phyloP scores from a whole-genome alignment of 2,797 vertebrate species.

The Lepus townsendii region DNA sequence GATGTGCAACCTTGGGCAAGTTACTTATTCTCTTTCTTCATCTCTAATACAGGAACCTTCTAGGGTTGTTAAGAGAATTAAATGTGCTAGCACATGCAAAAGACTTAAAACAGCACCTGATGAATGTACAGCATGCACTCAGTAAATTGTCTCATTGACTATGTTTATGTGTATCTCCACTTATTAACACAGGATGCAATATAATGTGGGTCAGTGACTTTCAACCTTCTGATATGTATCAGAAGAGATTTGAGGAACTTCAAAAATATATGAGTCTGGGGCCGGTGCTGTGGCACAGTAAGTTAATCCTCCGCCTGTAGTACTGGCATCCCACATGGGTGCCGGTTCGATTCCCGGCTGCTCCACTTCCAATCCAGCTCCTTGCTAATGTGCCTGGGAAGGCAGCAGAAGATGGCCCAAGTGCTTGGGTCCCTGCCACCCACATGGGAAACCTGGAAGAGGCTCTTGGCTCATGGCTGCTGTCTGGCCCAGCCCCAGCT shows the following conservation, averaged over 20 bases:
- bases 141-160: slow-evolving; percentile 27
- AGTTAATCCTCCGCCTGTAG: too few species aligned
- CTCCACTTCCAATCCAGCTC: too few species aligned
- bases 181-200: neutral
- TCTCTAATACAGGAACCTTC: neutral
- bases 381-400: too few species aligned
- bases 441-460: too few species aligned
- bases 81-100: slow-evolving; percentile 9
- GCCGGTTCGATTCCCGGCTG: too few species aligned
- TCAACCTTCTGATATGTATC: neutral
- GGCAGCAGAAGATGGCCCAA: too few species aligned
- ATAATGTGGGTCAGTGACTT: neutral
- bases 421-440: too few species aligned
- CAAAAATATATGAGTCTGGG: neutral
- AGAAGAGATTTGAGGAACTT: slow-evolving; percentile 38
- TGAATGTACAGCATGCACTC: neutral
- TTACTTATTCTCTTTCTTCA: slow-evolving; percentile 25
- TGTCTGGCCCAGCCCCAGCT: too few species aligned
- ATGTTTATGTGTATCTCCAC: slow-evolving; percentile 7
- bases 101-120: neutral
- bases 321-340: too few species aligned
- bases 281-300: neutral
- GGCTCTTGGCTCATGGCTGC: too few species aligned
- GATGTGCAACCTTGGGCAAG: neutral
- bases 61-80: neutral